A percentile compares a stretch with the other conserved stretches of the same genome.
Evolutionary conservation across 1,140 invertebrate species (phyloP).

Genomic region (Uloborus diversus): DNA sequence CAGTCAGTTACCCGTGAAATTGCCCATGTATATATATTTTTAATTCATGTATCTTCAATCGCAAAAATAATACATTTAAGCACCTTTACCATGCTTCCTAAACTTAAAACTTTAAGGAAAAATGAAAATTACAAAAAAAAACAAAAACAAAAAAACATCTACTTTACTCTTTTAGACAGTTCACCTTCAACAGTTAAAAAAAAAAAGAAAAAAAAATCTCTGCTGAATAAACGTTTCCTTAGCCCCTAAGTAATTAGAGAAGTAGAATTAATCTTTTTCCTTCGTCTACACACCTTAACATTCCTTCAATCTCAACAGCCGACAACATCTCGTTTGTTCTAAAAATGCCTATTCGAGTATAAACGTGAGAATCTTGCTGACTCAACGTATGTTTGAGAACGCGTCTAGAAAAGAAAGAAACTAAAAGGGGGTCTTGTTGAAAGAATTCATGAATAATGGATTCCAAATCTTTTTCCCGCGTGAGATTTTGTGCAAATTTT

Average conservation of each 20-base stretch:
- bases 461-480: not conserved
- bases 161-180: not conserved
- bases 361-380: constrained; percentile 36
- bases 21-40: too few relatives aligned
- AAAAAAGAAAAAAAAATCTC: not conserved
- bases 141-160: not conserved
- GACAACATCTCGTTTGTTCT: not conserved
- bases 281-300: not conserved
- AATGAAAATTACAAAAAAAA: too few relatives aligned
- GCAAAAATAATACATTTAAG: too few relatives aligned
- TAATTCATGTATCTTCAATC: too few relatives aligned
- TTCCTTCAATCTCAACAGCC: constrained; percentile 6
- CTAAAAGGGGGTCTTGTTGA: not conserved
- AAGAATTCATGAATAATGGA: constrained; percentile 33
- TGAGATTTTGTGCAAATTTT: not conserved
- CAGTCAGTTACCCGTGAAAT: too few relatives aligned
- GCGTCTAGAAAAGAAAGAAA: not conserved
- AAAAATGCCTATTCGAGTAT: not conserved
- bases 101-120: too few relatives aligned
- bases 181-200: not conserved
- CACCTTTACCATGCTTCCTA: too few relatives aligned
- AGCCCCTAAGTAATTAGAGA: constrained; percentile 1
- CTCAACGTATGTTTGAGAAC: constrained; percentile 10
- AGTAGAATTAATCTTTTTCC: constrained; percentile 19
- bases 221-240: not conserved